Base-by-base conservation (phyloP, 2,888 invertebrate genomes). In the Dimorphilus gyrociliatus region DNA sequence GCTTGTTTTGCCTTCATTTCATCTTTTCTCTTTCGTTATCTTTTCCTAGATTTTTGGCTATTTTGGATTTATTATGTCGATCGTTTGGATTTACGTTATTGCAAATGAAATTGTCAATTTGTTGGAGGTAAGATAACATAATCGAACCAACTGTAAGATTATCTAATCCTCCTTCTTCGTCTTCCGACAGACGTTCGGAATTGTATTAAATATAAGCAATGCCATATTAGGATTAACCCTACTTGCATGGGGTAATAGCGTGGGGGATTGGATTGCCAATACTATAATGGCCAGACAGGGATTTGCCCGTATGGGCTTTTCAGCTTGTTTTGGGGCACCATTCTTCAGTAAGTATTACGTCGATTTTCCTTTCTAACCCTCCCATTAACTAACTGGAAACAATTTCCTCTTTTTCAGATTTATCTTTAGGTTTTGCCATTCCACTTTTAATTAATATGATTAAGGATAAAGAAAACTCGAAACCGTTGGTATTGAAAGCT, bases 271-370 rank as follows among this genome's bases (percentile, higher is more conserved):
- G 32, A 67, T 75, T 37, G 66, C 74, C 2, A 70, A 73, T 49
- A 50, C 69, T 1, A 55, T 70, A 7, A 66, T 75, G 42, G 72
- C 75, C 1, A 58, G 63, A 29, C 69, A 68, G 44, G 75, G 75
- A 2, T 73, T 68, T 50, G 69, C 73, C 1, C 62, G 69, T 35
- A 75, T 75, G 73, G 75, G 72, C 1, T 70, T 71, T 46, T 69
- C 73, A 1, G 75, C 75, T 0, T 74, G 73, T 35, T 72, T 72
- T 48, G 75, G 74, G 13, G 74, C 74, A 6, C 75, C 75, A 2
- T 58, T 75, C 33, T 72, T 75, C 47, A 74, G 71, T 72, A 63
- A 60, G 57, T 55, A 61, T 55, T 36, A n/a, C 8, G 13, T n/a
- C n/a, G n/a, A n/a, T n/a, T n/a, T n/a, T n/a, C n/a, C n/a, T n/a